Percentiles rank a stretch among this genome's conserved stretches.
Evolutionary conservation across 64 coral and sea anemone genomes (phyloP).

Genomic region (Stichodactyla helianthus): DNA sequence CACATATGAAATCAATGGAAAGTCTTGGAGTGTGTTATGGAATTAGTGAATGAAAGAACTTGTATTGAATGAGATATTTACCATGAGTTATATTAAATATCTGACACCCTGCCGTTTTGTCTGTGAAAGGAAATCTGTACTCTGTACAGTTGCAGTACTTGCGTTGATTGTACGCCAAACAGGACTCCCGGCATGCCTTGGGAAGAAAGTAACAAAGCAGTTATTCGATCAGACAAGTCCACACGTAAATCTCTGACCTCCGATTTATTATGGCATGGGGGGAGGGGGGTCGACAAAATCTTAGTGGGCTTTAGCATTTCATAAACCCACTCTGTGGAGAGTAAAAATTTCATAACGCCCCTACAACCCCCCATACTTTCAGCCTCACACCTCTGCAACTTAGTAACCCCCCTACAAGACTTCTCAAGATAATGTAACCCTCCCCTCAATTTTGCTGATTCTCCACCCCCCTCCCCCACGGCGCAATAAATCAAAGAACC

Average conservation of each 20-base stretch:
- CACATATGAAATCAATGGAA: background rate
- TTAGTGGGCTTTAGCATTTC: background rate
- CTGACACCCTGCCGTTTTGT: background rate
- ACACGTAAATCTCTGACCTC: no score
- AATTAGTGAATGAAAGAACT: background rate
- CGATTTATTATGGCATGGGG: no score
- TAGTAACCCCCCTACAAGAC: no score
- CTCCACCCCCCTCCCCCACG: no score
- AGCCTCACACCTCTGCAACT: no score
- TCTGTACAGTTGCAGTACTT: background rate
- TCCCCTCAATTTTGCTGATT: no score
- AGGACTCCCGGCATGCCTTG: background rate
- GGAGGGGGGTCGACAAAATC: background rate
- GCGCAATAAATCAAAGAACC: background rate
- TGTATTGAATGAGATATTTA: background rate
- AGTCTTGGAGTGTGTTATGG: no score
- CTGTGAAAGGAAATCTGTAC: background rate
- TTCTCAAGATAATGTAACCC: no score
- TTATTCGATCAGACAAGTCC: background rate
- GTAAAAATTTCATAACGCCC: no score
- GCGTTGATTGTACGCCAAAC: constrained; percentile 10
- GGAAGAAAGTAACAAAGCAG: background rate
- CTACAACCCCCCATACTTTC: no score
- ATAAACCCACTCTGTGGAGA: no score
- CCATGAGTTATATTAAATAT: background rate